Base-by-base conservation (phyloP, 2,113 vertebrate genomes). In the Chaetorhynchus papuensis region DNA sequence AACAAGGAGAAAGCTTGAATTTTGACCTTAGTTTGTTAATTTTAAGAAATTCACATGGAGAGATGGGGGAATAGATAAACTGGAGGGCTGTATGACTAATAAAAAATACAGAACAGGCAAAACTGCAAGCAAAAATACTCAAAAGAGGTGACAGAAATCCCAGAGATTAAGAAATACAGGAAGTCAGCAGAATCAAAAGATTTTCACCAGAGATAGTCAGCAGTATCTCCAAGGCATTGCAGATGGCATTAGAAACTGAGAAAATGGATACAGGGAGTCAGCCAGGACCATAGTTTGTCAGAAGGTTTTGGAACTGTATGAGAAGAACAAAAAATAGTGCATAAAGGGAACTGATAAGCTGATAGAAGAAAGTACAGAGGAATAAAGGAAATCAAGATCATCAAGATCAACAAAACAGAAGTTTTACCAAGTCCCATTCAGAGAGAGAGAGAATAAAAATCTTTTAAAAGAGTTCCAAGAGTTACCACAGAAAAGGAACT, bases 221-320 rank as follows among this genome's bases (percentile, higher is more conserved):
- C 35, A 84, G 30, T 79, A 89, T 83, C 85, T 93, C 79, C 22
- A 12, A 89, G 83, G 85, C 82, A 92, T 86, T 81, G 88, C 95
- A 96, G 92, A 92, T 93, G 92, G 92, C 70, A 92, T 85, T 85
- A 88, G 79, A 63, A 96, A 88, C 78, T 80, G 59, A 93, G 82
- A 93, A 93, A 90, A 75, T 69, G 57, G 57, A 76, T 87, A 92
- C 45, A 94, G 94, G 70, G 90, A 91, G 74, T 92, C 87, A 94
- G 90, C 85, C 92, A 95, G 79, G 66, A 93, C 63, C 65, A 82
- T 39, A 53, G 85, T 68, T 85, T 86, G 53, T 91, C 88, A 85
- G 26, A 91, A 91, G 39, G 49, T 41, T 68, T 91, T 89, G 72
- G 53, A 95, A 77, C 28, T 35, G 5, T 57, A 42, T 39, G 31